Base-by-base conservation (phyloP, 2,888 invertebrate genomes). In the Magallana nippona region DNA sequence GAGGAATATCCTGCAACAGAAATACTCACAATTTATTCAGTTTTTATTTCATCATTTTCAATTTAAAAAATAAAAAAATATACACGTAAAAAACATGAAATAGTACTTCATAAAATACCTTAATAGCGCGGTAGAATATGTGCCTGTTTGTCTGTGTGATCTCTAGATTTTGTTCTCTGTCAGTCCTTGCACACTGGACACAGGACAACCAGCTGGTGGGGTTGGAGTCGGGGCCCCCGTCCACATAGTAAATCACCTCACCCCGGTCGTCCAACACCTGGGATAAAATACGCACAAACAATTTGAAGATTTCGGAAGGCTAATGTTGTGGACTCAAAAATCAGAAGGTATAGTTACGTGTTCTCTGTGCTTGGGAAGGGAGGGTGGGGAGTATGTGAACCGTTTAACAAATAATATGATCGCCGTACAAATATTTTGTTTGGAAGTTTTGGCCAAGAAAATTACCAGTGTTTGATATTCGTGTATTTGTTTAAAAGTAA, bases 101-200 rank as follows among this genome's bases (percentile, higher is more conserved):
- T 44, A 44, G 44, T 8, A 44, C 44, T 44, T 44, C 44, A 44
- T 8, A 44, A 44, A 32, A 81, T 88, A 92, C 93, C 89, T 90
- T 91, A 8, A 86, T 89, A 15, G 90, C 91, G 77, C 90, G 88
- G 87, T 91, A 93, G 79, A 88, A 92, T 56, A 93, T 89, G 62
- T 90, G 88, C 2, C 86, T 82, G 55, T 90, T 91, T 5, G 88
- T 83, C 81, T 92, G 92, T 78, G 88, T 86, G 0, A 91, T 84
- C 80, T 92, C 93, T 15, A 93, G 84, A 85, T 93, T 93, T 83
- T 93, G 93, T 84, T 92, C 92, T 57, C 88, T 81, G 15, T 90
- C 90, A n/a, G 88, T 88, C 62, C 93, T 86, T 11, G 93, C 93
- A 83, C 91, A 92, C 77, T 92, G 91, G 57, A 93, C 90, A 83